These are phyloP conservation scores for Eristalis tenax DNA, from an alignment of 2,888 invertebrate genomes.

Conservation along the genomic window DNA sequence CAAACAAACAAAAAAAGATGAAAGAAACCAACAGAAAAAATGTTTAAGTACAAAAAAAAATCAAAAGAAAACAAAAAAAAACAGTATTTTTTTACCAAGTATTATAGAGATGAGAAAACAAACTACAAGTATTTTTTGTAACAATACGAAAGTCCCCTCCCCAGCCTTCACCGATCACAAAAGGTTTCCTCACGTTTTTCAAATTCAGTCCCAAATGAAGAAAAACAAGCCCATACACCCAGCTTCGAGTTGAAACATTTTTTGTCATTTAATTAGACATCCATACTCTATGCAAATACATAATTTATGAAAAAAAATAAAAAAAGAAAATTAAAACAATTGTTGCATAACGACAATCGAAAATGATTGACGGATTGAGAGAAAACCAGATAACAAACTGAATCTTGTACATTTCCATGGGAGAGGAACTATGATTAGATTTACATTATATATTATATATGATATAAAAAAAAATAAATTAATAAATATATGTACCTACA, in stretches of 20 bases:
- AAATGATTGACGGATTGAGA: constrained; percentile 59
- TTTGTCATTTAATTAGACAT: neutral
- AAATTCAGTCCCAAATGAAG: neutral
- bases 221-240: neutral
- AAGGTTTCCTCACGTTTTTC: constrained; percentile 49
- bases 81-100: constrained; percentile 56
- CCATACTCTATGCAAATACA: constrained; percentile 13
- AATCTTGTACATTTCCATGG: constrained; percentile 51
- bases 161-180: constrained; percentile 22
- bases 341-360: constrained; percentile 68
- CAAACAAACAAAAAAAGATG: constrained; percentile 23
- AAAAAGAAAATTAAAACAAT: constrained; percentile 22
- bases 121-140: constrained; percentile 42
- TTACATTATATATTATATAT: constrained; percentile 3
- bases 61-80: constrained; percentile 20
- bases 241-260: neutral
- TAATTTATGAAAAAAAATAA: neutral
- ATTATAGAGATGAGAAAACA: constrained; percentile 9
- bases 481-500: constrained; percentile 32
- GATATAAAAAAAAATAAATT: neutral
- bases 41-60: constrained; percentile 51
- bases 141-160: neutral
- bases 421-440: constrained; percentile 14
- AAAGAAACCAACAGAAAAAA: constrained; percentile 16
- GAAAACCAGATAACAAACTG: constrained; percentile 12